Conservation (phyloP, 2,888 invertebrate species). For the Phyllotreta striolata region DNA sequence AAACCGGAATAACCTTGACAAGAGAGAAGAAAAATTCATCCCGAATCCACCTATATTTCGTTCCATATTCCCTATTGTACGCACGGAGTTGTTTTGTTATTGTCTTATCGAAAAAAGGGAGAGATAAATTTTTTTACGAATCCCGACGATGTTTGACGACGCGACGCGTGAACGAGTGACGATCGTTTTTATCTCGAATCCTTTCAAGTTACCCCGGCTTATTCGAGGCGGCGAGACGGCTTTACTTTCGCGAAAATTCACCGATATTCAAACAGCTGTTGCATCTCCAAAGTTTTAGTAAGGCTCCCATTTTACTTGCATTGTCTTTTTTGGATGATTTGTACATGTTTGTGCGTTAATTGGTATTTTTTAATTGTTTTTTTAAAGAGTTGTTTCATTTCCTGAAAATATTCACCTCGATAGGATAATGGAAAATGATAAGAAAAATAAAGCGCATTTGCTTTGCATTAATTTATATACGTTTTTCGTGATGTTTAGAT, state of each 20-base stretch:
- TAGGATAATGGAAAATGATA: too few species aligned
- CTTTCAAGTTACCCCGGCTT: constrained; percentile 23
- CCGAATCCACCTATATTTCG: neutral
- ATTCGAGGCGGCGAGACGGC: constrained; percentile 1
- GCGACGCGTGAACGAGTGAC: constrained; percentile 5
- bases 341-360: constrained; percentile 1
- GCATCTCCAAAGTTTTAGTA: neutral
- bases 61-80: neutral
- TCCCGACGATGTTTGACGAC: constrained; percentile 27
- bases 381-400: too few species aligned
- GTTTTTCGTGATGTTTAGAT: too few species aligned
- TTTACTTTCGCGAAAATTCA: constrained; percentile 6
- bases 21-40: constrained; percentile 4
- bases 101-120: constrained; percentile 12
- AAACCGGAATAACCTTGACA: constrained; percentile 15
- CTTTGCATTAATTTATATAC: too few species aligned
- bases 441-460: too few species aligned
- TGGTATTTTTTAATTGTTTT: neutral
- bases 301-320: too few species aligned
- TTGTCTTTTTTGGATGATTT: neutral
- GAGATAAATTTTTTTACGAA: constrained; percentile 28
- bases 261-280: constrained; percentile 29
- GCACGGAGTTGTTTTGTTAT: constrained; percentile 3
- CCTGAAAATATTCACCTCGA: too few species aligned
- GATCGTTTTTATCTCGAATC: constrained; percentile 15